Evolutionary conservation across 2,888 invertebrate genomes (phyloP), one percentile per base, ranked within the genome.

Genomic region (Drosophila quinaria): DNA sequence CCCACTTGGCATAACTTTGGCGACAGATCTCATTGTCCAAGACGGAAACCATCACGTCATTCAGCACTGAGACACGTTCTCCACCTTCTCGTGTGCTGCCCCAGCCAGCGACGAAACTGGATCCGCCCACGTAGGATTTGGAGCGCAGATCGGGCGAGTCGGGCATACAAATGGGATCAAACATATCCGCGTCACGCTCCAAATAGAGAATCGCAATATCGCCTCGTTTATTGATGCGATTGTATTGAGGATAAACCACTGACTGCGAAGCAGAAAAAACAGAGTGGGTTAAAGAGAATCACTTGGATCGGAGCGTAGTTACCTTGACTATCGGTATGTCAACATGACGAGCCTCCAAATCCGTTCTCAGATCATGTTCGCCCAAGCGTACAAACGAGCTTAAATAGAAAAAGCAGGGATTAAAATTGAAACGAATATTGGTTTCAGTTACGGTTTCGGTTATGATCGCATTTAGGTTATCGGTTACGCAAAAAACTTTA

Each of bases 191-290:
- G 1, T 95, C 94, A 0, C 91, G 87, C 4, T 93, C 92, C 54
- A 97, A 92, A 65, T 94, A 94, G 0, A 98, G 91, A 1, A 98
- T 90, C 0, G 96, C 97, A 66, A 98, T 96, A 90, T 98, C 98
- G 81, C 96, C 96, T 46, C 94, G 94, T 81, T 94, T 95, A 22
- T 94, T 91, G 0, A 62, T 60, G 1, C 56, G 47, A 54, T 83
- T 89, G 41, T 93, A 92, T 0, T 82, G 37, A 0, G 91, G 80
- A 87, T 93, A 90, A 3, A 58, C 13, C 13, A 78, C 79, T n/a
- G 19, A 65, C 92, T 92, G 19, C 8, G 25, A 0, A 1, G n/a
- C 1, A 15, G 1, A 1, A 15, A 9, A 22, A n/a, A 2, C 2
- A 11, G 5, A 5, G 33, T 47, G 1, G 9, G 15, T 35, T 10